Percentiles rank a stretch among this genome's conserved stretches.
Conservation (phyloP, 2,797 vertebrate species). For the Thripadectes ignobilis region DNA sequence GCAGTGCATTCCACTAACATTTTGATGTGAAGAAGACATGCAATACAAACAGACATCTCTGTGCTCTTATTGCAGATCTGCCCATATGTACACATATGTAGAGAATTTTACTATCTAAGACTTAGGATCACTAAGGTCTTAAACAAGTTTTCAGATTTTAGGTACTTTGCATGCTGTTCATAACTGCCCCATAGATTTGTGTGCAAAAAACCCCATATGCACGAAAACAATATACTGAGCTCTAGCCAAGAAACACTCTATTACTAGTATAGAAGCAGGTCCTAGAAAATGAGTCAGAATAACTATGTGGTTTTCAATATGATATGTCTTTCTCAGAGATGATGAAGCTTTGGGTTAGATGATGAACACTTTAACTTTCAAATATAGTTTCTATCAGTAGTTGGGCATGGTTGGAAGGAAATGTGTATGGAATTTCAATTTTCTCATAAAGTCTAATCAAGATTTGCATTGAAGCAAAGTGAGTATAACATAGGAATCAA, state of each 20-base stretch:
- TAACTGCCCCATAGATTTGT: too few species aligned
- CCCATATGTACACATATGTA: rapidly evolving
- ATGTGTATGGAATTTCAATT: constrained; percentile 4
- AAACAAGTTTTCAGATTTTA: background rate
- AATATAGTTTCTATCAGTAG: background rate
- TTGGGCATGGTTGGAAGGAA: background rate
- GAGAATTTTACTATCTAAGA: background rate
- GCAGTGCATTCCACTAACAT: background rate
- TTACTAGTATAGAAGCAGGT: background rate
- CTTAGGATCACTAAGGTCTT: background rate
- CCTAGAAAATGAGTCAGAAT: background rate
- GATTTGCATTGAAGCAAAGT: background rate
- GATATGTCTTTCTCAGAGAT: background rate
- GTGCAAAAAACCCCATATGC: background rate
- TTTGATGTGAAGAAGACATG: background rate
- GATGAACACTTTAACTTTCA: background rate
- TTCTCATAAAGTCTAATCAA: background rate
- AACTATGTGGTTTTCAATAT: background rate
- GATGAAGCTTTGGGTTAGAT: background rate
- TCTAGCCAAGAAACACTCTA: background rate
- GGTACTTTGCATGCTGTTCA: background rate
- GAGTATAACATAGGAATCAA: background rate
- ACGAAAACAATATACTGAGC: background rate
- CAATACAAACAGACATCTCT: background rate
- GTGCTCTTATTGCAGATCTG: background rate